These are phyloP conservation scores for Rhinoderma darwinii DNA, from an alignment of 2,113 vertebrate species.

Conservation along the genomic window DNA sequence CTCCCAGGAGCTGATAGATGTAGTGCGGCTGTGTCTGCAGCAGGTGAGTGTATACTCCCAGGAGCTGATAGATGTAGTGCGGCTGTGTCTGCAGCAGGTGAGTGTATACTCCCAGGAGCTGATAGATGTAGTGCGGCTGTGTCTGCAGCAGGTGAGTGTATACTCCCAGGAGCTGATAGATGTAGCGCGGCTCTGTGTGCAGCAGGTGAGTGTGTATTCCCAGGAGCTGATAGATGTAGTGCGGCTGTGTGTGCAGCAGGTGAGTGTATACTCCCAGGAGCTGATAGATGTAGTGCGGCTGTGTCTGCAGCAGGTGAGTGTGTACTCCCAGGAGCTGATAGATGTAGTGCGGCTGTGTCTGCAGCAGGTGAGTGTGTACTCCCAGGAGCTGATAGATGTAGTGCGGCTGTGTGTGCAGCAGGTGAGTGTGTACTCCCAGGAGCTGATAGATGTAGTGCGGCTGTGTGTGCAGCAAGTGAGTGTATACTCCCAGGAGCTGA, in stretches of 20 bases:
- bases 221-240: constrained; percentile 87
- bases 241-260: constrained; percentile 90
- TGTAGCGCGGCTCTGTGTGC: not conserved
- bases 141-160: constrained; percentile 12
- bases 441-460: constrained; percentile 87
- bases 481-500: not conserved
- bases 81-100: not conserved
- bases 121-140: constrained; percentile 62
- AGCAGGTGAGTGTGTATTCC: constrained; percentile 76
- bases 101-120: constrained; percentile 66
- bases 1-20: not conserved
- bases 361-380: constrained; percentile 84
- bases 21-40: not conserved
- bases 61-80: not conserved
- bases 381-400: constrained; percentile 84
- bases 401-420: constrained; percentile 89
- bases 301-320: constrained; percentile 93
- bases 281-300: constrained; percentile 89
- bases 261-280: constrained; percentile 78
- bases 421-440: constrained; percentile 84
- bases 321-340: constrained; percentile 80
- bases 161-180: not conserved
- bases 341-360: constrained; percentile 91
- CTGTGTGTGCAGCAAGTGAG: constrained; percentile 91
- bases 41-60: not conserved